Percentiles rank a stretch among this genome's conserved stretches.
These are phyloP conservation scores for Nipponacmea schrenckii DNA, from an alignment of 2,888 invertebrate species.

Conservation along the genomic window DNA sequence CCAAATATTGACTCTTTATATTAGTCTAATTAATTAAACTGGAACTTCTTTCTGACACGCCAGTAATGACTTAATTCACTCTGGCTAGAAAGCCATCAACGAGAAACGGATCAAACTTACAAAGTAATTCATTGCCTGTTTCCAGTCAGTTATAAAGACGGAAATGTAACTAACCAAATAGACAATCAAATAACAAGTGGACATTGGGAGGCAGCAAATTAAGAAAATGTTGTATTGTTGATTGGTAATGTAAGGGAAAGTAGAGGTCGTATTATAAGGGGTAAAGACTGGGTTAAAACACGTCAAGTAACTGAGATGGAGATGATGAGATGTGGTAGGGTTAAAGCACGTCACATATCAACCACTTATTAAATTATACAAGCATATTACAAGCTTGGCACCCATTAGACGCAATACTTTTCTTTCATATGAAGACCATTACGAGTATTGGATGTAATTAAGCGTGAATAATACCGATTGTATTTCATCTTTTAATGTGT, in stretches of 20 bases:
- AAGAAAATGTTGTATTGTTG: conserved; percentile 4
- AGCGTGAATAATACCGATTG: conserved; percentile 7
- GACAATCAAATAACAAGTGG: conserved; percentile 5
- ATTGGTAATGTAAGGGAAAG: not conserved
- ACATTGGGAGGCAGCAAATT: not conserved
- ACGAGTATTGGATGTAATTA: conserved; percentile 4
- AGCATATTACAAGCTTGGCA: not conserved
- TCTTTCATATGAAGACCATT: not conserved
- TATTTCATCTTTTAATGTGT: conserved; percentile 5
- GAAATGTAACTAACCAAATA: conserved; percentile 6
- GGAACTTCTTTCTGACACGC: conserved; percentile 24
- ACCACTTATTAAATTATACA: conserved; percentile 3
- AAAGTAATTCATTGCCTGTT: conserved; percentile 2
- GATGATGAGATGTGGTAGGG: conserved; percentile 1
- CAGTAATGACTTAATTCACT: conserved; percentile 23
- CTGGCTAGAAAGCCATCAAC: conserved; percentile 13
- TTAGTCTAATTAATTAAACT: conserved; percentile 27
- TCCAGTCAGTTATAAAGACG: not conserved
- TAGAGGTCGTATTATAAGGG: not conserved
- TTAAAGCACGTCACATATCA: conserved; percentile 7
- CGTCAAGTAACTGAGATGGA: not conserved
- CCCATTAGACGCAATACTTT: not conserved
- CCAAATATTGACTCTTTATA: conserved; percentile 26
- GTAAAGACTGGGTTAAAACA: no score
- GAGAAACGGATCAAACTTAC: not conserved